Conservation (phyloP, 2,113 vertebrate genomes). For the Lathamus discolor region DNA sequence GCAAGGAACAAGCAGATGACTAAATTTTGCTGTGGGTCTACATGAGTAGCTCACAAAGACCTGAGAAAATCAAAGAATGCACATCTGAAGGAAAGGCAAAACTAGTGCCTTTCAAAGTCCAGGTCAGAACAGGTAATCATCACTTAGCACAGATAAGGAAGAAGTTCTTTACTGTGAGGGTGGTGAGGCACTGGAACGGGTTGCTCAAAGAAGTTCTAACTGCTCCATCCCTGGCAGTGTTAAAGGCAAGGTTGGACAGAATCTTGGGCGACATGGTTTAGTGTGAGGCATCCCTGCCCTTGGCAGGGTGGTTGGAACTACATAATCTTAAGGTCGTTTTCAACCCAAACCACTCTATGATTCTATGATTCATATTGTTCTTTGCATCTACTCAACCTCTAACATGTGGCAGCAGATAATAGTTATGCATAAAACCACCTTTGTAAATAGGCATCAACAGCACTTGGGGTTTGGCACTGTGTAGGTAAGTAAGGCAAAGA, state of each 20-base stretch:
- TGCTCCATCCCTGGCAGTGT: too few species aligned
- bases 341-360: too few species aligned
- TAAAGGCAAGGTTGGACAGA: too few species aligned
- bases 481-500: background rate
- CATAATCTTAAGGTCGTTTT: too few species aligned
- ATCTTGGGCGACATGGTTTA: too few species aligned
- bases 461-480: accelerated
- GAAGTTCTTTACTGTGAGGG: too few species aligned
- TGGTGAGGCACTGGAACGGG: too few species aligned
- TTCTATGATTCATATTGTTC: background rate
- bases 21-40: background rate
- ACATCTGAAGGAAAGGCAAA: background rate
- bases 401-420: background rate
- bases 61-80: background rate
- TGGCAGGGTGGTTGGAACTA: too few species aligned
- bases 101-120: background rate
- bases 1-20: background rate
- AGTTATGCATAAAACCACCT: background rate
- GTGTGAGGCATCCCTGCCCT: too few species aligned
- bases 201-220: too few species aligned
- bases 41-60: background rate
- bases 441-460: background rate
- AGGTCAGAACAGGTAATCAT: background rate
- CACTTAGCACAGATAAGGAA: background rate
- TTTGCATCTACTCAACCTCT: background rate